Percentiles rank a stretch among this genome's conserved stretches.
Evolutionary conservation across 2,113 vertebrate genomes (phyloP).

Genomic region (Leuciscus idus): DNA sequence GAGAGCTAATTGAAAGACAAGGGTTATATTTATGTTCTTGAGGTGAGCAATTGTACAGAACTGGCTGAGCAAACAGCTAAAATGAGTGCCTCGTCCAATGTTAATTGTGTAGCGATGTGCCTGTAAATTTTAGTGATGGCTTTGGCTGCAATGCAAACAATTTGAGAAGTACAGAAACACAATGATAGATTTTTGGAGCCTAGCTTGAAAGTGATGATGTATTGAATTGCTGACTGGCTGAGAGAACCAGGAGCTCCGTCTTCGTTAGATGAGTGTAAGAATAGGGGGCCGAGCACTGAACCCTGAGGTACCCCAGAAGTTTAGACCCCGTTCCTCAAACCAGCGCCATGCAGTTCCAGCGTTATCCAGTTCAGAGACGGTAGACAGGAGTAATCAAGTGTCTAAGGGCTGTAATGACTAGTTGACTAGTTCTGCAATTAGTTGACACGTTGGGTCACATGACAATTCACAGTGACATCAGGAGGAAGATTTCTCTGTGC

Average conservation of each 20-base stretch:
- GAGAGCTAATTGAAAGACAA: no score
- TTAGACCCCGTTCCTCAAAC: not conserved
- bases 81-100: no score
- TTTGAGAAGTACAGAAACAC: not conserved
- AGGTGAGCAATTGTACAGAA: no score
- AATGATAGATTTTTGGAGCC: not conserved
- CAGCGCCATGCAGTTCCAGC: not conserved
- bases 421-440: no score
- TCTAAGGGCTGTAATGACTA: no score
- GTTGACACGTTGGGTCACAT: not conserved
- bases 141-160: not conserved
- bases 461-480: not conserved
- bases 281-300: not conserved
- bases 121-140: not conserved
- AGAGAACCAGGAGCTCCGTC: not conserved
- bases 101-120: no score
- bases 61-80: no score
- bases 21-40: no score
- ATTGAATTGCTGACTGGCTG: not conserved
- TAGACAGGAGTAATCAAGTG: not conserved
- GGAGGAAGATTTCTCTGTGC: not conserved
- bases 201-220: not conserved
- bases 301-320: not conserved
- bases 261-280: not conserved
- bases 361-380: not conserved